These are phyloP conservation scores for Girardinus metallicus DNA, from an alignment of 2,797 vertebrate genomes.

Conservation along the genomic window DNA sequence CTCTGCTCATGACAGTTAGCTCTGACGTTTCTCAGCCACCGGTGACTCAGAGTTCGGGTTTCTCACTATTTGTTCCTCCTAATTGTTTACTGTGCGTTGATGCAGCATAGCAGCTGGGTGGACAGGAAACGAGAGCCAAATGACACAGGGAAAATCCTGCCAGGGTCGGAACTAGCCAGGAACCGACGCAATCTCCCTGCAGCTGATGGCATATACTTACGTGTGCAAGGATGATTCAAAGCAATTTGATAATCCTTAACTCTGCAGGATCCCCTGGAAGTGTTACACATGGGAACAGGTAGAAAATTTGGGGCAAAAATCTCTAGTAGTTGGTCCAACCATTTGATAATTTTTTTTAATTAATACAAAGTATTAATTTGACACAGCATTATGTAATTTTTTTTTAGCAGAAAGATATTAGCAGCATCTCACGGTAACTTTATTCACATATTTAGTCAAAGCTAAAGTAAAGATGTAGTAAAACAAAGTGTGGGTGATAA, in stretches of 20 bases:
- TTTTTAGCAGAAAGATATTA: slow-evolving; percentile 1
- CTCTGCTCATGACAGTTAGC: slow-evolving; percentile 63
- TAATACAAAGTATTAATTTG: no score
- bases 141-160: slow-evolving; percentile 67
- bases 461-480: no score
- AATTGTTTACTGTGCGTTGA: slow-evolving; percentile 79
- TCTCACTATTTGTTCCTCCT: slow-evolving; percentile 84
- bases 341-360: slow-evolving; percentile 3
- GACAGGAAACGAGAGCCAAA: slow-evolving; percentile 70
- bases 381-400: not conserved
- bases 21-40: slow-evolving; percentile 72
- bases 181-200: slow-evolving; percentile 56
- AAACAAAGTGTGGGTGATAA: no score
- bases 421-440: not conserved
- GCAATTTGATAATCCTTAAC: slow-evolving; percentile 58
- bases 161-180: slow-evolving; percentile 50
- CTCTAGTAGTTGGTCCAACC: slow-evolving; percentile 4
- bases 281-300: slow-evolving; percentile 24
- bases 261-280: slow-evolving; percentile 49
- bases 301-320: not conserved
- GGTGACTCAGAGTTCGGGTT: slow-evolving; percentile 82
- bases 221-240: slow-evolving; percentile 57
- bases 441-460: no score
- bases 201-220: slow-evolving; percentile 52
- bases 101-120: slow-evolving; percentile 71